Evolutionary conservation across 37 sponge, comb jelly and placozoan genomes (phyloP), one percentile per base, ranked within the genome.

Genomic region (Agelas oroides): DNA sequence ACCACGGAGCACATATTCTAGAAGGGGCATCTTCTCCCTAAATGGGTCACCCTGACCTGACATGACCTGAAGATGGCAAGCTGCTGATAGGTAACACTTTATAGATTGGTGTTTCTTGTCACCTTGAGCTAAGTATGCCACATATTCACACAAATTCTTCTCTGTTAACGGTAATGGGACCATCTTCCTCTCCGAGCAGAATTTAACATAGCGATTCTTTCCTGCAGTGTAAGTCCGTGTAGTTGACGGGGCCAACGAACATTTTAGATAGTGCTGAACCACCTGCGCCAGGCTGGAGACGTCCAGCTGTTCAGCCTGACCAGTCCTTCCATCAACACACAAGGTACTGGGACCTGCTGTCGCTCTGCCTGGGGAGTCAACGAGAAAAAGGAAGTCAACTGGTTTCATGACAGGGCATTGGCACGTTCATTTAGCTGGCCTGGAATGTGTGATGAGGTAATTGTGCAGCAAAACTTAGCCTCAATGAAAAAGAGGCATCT

Each of bases 41-140:
- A 37, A n/a, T 5, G 72, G 72, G 21, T 71, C 72, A 13, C 41
- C 41, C 25, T 35, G 72, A 3, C 53, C 25, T 1, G 25, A 13
- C 5, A 41, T 18, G 8, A 46, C 8, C 46, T 46, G 46, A 12
- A 46, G 8, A 46, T 46, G 3, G 6, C 46, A 12, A 3, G 63
- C 28, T 1, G 78, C 78, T 36, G 78, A 61, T 2, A 65, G 65
- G 41, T 78, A 78, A 21, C 34, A 27, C 18, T 78, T 78, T n/a
- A 78, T 41, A 23, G 78, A 59, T 32, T 21, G 23, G 24, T 77
- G 63, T 16, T 33, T 32, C 8, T 60, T 19, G 14, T 33, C 33
- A 5, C 33, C 28, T 11, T 38, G 18, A 27, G 65, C 61, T 13
- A 78, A 27, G 21, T 17, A 65, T 1, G 78, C 33, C 40, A 36